Base-by-base conservation (phyloP, 2,888 invertebrate genomes). In the Metellina segmentata region DNA sequence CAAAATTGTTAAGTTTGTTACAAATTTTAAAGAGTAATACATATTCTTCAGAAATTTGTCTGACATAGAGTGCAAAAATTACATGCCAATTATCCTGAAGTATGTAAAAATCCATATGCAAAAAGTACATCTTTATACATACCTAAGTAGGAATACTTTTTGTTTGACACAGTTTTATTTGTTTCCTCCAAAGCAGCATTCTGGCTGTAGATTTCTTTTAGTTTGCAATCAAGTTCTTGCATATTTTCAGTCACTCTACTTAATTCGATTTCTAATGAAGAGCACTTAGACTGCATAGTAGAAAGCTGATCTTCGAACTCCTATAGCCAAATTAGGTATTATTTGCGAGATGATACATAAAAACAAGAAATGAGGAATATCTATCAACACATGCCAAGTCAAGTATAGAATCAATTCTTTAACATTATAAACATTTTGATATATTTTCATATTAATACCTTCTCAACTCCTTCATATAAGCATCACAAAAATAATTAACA, bases 121-220 rank as follows among this genome's bases (percentile, higher is more conserved):
- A 51, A 52, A 16, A 77, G 34, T 49, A 6, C 34, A 72, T 61
- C 19, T 13, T 48, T 11, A 71, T 2, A 74, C 34, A 48, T 77
- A 89, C 92, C 81, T 71, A 92, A 92, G 77, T 89, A 89, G 7
- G 81, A 71, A 72, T 48, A 85, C 20, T 93, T 91, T 74, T 87
- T 93, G 6, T 88, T 48, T 16, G 78, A 74, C 69, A 89, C 74
- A 11, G 49, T 72, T 51, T 53, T 72, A 11, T 91, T 79, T 77
- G 85, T 82, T 34, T 79, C 81, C 52, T 89, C 78, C 48, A 93
- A 81, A 6, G 49, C 16, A 34, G 19, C 16, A 71, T 61, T 74
- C 13, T 85, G 85, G 0, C 52, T 53, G 9, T 71, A 9, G 6
- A 70, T 53, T 53, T 86, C 81, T 19, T 78, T 90, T 51, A 81